phyloP scores from a whole-genome alignment of 2,888 invertebrate genomes.

The Drosophila maculinotata region DNA sequence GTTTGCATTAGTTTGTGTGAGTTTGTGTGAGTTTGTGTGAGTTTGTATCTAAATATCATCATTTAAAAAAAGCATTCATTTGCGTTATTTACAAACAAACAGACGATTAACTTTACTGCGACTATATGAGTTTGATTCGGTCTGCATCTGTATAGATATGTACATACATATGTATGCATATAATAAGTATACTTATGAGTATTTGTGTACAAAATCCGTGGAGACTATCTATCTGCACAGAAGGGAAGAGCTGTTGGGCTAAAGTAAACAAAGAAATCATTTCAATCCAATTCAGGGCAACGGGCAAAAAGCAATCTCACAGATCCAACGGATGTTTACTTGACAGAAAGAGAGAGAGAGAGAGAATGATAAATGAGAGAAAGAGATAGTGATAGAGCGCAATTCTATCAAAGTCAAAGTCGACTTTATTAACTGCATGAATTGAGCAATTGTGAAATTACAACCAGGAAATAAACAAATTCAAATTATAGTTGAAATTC shows the following conservation, averaged over 20 bases:
- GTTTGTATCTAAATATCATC: conserved; percentile 24
- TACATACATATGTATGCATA: conserved; percentile 29
- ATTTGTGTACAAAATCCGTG: conserved; percentile 12
- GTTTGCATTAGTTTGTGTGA: not conserved
- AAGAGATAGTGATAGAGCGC: not conserved
- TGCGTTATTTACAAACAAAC: conserved; percentile 65
- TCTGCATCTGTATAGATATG: conserved; percentile 37
- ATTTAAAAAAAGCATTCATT: conserved; percentile 60
- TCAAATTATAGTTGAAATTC: conserved; percentile 11
- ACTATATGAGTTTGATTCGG: conserved; percentile 14
- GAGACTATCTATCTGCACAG: conserved; percentile 13
- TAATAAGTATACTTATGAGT: conserved; percentile 20
- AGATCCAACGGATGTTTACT: conserved; percentile 71
- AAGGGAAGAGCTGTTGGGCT: conserved; percentile 23
- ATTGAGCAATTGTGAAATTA: conserved; percentile 18
- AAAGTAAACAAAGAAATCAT: conserved; percentile 73
- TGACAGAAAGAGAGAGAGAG: not conserved
- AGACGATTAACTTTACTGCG: conserved; percentile 21
- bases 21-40: not conserved
- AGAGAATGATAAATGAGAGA: not conserved
- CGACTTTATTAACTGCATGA: conserved; percentile 51
- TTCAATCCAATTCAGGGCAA: conserved; percentile 47
- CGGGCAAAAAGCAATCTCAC: conserved; percentile 8
- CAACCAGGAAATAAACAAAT: conserved; percentile 38
- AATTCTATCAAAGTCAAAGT: conserved; percentile 50